A percentile compares a stretch with the other conserved stretches of the same genome.
phyloP scores from a whole-genome alignment of 2,888 invertebrate species.

The Lapara coniferarum region DNA sequence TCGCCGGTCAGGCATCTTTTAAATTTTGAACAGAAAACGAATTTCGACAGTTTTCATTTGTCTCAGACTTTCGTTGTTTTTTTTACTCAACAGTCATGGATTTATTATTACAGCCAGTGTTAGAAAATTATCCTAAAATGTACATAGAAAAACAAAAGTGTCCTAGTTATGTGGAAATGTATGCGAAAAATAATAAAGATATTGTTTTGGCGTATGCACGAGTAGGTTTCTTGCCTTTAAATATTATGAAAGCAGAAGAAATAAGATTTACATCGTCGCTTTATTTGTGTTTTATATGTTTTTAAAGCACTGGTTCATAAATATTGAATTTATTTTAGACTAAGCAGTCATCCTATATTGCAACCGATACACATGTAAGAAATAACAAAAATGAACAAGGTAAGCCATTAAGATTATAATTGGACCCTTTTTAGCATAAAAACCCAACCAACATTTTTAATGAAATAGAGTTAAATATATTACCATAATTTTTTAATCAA shows the following conservation, averaged over 20 bases:
- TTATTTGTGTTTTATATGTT: too few relatives aligned
- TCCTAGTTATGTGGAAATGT: conserved; percentile 74
- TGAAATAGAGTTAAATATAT: too few relatives aligned
- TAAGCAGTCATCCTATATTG: conserved; percentile 43
- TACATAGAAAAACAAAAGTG: conserved; percentile 61
- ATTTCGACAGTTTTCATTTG: neutral
- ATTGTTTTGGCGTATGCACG: conserved; percentile 62
- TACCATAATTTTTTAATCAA: too few relatives aligned
- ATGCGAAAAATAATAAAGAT: conserved; percentile 60
- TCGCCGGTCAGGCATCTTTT: neutral
- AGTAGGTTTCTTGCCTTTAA: conserved; percentile 52
- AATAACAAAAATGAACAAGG: conserved; percentile 52
- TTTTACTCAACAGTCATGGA: conserved; percentile 48
- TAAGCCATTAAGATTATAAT: too few relatives aligned
- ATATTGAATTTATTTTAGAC: conserved; percentile 43
- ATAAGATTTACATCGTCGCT: too few relatives aligned
- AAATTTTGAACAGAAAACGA: conserved; percentile 23
- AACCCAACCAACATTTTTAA: too few relatives aligned
- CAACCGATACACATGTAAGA: conserved; percentile 39
- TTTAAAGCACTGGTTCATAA: too few relatives aligned
- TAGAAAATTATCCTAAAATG: conserved; percentile 59
- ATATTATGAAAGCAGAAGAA: neutral
- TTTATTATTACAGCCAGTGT: conserved; percentile 52
- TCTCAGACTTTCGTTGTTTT: neutral
- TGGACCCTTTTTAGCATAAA: too few relatives aligned